Percentiles rank a stretch among this genome's conserved stretches.
phyloP scores from a whole-genome alignment of 1,140 invertebrate species.

The Teleopsis dalmanni region DNA sequence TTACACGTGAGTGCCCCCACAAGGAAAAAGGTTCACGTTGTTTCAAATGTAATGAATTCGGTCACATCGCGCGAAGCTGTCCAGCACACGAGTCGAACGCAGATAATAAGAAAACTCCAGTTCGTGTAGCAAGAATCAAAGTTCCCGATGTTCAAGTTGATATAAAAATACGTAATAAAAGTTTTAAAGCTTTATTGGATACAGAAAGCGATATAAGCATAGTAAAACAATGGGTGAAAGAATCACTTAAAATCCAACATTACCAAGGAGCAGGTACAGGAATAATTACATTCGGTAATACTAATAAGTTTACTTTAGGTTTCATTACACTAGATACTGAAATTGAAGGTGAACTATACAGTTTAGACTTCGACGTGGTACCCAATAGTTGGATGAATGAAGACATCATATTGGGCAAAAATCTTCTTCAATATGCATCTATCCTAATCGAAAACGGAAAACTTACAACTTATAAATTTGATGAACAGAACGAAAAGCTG shows the following conservation, averaged over 20 bases:
- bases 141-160: no score
- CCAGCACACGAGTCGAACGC: no score
- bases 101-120: no score
- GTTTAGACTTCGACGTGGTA: neutral
- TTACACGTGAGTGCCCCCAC: neutral
- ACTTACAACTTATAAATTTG: neutral
- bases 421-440: neutral
- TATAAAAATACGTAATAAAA: no score
- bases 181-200: neutral
- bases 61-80: no score
- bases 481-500: neutral
- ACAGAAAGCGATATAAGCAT: neutral
- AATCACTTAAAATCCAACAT: neutral
- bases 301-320: neutral
- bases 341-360: neutral
- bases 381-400: neutral
- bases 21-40: neutral
- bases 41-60: no score
- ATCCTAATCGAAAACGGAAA: neutral
- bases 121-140: no score
- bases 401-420: neutral
- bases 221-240: neutral
- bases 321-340: neutral
- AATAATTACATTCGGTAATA: neutral
- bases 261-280: neutral